Percentiles rank a stretch among this genome's conserved stretches.
These are phyloP conservation scores for Leucopternis melanops DNA, from an alignment of 2,113 vertebrate species.

Conservation along the genomic window DNA sequence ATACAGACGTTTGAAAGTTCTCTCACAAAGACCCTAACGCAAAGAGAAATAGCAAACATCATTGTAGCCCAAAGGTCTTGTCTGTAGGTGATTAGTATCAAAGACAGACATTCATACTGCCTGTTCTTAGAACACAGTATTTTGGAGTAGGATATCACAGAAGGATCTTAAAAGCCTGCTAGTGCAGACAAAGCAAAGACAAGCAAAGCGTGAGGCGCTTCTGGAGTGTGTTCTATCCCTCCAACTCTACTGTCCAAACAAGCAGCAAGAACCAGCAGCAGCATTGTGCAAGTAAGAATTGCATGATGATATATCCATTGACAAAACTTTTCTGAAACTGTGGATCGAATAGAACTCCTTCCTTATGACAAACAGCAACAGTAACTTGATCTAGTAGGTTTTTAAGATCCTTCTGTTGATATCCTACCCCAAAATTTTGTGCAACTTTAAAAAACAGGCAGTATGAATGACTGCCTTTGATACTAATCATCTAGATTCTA, in stretches of 20 bases:
- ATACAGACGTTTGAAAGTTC: conserved; percentile 81
- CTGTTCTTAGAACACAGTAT: not conserved
- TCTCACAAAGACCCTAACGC: conserved; percentile 78
- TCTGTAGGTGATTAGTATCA: not conserved
- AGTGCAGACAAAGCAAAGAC: not conserved
- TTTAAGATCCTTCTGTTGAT: not conserved
- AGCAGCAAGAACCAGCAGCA: not conserved
- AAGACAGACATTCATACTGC: not conserved
- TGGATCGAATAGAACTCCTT: not conserved
- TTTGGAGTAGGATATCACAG: not conserved
- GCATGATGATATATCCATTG: fast-evolving
- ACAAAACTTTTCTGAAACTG: not conserved
- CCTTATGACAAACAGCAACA: not conserved
- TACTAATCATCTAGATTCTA: not conserved
- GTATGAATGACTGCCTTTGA: not conserved
- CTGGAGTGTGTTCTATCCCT: not conserved
- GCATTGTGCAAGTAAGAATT: not conserved
- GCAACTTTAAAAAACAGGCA: not conserved
- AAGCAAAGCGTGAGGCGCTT: not conserved
- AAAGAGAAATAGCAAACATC: not conserved
- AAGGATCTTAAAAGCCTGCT: not conserved
- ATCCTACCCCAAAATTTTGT: not conserved
- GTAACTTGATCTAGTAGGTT: not conserved
- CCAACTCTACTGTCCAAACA: not conserved
- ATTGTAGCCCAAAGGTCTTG: not conserved